Percentiles rank a stretch among this genome's conserved stretches.
Conservation (phyloP, 2,113 vertebrate species). For the Pelecanus crispus region DNA sequence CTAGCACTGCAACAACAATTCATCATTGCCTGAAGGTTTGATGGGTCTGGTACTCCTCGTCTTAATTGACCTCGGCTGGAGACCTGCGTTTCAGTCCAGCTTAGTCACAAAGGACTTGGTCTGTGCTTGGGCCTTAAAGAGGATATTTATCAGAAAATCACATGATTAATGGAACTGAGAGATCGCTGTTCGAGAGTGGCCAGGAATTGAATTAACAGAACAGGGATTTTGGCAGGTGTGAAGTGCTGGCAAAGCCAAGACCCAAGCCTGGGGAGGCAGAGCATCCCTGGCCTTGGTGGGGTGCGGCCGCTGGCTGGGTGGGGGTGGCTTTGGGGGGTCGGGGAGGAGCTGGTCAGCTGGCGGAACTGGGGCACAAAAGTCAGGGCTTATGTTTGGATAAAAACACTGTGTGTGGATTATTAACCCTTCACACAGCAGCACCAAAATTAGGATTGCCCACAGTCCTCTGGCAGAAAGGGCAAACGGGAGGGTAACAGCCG, state of each 20-base stretch:
- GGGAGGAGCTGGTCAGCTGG: not conserved
- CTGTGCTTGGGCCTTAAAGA: not conserved
- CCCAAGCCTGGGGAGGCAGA: not conserved
- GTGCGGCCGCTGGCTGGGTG: not conserved
- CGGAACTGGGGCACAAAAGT: not conserved
- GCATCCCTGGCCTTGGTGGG: not conserved
- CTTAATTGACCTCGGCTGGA: constrained; percentile 61
- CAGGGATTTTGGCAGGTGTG: constrained; percentile 6
- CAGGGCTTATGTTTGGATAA: not conserved
- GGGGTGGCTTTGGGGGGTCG: not conserved
- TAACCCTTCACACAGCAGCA: not conserved
- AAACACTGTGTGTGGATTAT: not conserved
- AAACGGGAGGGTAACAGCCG: not conserved
- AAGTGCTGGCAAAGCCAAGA: not conserved
- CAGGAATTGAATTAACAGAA: constrained; percentile 28
- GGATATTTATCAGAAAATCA: constrained; percentile 42
- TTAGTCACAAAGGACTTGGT: not conserved
- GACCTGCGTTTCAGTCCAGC: not conserved
- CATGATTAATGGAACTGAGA: constrained; percentile 33
- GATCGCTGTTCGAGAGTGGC: not conserved
- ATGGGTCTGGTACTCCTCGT: constrained; percentile 29
- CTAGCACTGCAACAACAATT: constrained; percentile 54
- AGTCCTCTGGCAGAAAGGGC: not conserved
- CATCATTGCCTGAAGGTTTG: constrained; percentile 52
- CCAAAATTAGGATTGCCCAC: not conserved